Evolutionary conservation across 37 sponge, comb jelly and placozoan genomes (phyloP), one percentile per base, ranked within the genome.

Genomic region (Diacarnus erythraeanus): DNA sequence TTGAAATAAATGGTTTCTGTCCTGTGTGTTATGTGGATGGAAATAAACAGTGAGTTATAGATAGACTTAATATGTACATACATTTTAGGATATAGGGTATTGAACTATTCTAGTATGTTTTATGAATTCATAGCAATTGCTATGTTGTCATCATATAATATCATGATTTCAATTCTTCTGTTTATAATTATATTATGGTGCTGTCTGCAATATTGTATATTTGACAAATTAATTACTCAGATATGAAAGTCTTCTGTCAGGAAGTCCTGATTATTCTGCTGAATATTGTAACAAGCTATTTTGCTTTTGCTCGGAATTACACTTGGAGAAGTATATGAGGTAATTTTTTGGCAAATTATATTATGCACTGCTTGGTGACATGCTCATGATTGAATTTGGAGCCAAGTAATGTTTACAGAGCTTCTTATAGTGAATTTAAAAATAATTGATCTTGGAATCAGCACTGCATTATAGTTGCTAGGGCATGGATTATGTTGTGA

Each of bases 11-110:
- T 27, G 94, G 98, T 2, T 95, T 87, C 61, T 98, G 98, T 79
- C 94, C 98, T 35, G 98, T 98, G 0, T 90, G 94, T 9, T 98
- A 98, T 56, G 64, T 85, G 25, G 87, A 90, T 64, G 96, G 98
- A 40, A 76, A 84, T 58, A 78, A 82, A 39, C 74, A 87, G 97
- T 97, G 26, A 60, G 78, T 78, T 31, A 2, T 23, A 8, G 18
- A 18, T 68, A 37, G 6, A 68, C 34, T 68, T 17, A 63, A 63
- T 30, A 35, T 38, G 65, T 64, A 64, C 38, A 35, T 12, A 38
- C 27, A 35, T 72, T 3, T 8, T 56, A 39, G 58, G 5, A 69
- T 66, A 21, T 80, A 64, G 12, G 5, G 12, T 60, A 40, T 51
- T 40, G 3, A 17, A 33, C 30, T 12, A 9, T 8, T 63, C n/a